Conservation (phyloP, 2,888 invertebrate species). For the Hoplodrina blanda region DNA sequence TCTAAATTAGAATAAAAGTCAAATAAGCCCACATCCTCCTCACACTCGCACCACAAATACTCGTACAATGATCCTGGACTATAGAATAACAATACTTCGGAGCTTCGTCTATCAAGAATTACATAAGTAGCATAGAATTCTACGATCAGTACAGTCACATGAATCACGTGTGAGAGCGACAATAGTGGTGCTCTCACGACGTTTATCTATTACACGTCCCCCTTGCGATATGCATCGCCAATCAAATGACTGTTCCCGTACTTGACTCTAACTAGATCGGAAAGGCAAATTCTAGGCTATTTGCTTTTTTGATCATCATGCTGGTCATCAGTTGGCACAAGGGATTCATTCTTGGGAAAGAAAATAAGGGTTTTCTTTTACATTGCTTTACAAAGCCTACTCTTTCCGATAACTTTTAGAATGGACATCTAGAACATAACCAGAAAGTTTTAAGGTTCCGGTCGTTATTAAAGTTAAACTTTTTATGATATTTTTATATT, state of each 20-base stretch:
- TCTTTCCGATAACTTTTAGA: not conserved
- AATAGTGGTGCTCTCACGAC: constrained; percentile 47
- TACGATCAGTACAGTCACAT: not conserved
- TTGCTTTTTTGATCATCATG: constrained; percentile 1
- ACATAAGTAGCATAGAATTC: not conserved
- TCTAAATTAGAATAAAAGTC: not conserved
- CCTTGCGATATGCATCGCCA: constrained; percentile 58
- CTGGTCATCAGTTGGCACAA: not conserved
- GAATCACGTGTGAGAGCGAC: constrained; percentile 48
- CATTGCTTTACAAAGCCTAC: not conserved
- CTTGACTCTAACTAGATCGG: constrained; percentile 20
- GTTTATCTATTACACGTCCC: constrained; percentile 42
- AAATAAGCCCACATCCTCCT: not conserved
- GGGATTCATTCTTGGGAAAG: not conserved
- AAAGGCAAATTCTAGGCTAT: constrained; percentile 19
- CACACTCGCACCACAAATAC: not conserved
- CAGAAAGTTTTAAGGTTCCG: not conserved
- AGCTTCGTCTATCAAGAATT: not conserved
- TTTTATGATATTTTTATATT: too few relatives aligned
- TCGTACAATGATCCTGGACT: not conserved
- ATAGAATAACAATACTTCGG: not conserved
- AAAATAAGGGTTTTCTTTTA: not conserved
- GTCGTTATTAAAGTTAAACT: not conserved
- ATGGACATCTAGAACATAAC: not conserved
- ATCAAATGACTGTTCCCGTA: constrained; percentile 54